Percentiles rank a stretch among this genome's conserved stretches.
Evolutionary conservation across 2,113 vertebrate species (phyloP).

Genomic region (Australoheros scitulus): DNA sequence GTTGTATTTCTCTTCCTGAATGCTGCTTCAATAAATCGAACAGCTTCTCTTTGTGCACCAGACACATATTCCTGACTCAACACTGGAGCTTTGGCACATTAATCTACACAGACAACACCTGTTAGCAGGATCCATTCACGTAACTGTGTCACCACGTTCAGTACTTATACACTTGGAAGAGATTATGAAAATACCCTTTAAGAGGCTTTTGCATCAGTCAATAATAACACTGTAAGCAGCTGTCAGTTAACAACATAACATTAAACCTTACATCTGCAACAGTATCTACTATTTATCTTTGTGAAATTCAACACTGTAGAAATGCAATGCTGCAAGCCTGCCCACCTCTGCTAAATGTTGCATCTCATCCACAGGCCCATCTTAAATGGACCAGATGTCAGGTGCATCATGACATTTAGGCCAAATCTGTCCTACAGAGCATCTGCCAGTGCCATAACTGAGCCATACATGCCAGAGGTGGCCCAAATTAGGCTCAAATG

Average conservation of each 20-base stretch:
- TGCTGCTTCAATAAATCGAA: neutral
- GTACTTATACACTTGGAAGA: neutral
- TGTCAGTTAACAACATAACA: neutral
- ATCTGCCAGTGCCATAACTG: neutral
- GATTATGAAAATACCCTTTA: neutral
- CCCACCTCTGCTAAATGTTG: too few species aligned
- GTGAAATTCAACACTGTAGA: too few species aligned
- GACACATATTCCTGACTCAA: neutral
- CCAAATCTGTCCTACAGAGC: neutral
- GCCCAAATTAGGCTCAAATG: neutral
- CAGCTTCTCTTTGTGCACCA: neutral
- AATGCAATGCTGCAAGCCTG: too few species aligned
- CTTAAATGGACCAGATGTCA: too few species aligned
- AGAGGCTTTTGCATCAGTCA: neutral
- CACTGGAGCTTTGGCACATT: neutral
- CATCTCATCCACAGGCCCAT: too few species aligned
- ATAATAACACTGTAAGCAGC: neutral
- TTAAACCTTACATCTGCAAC: neutral
- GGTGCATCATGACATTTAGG: neutral
- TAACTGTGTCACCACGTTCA: neutral
- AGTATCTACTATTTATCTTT: neutral
- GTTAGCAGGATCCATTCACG: neutral
- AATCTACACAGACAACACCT: neutral
- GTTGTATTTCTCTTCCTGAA: slow-evolving; percentile 5
- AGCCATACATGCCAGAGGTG: neutral